phyloP scores from a whole-genome alignment of 2,113 vertebrate genomes.

The Marmota monax region DNA sequence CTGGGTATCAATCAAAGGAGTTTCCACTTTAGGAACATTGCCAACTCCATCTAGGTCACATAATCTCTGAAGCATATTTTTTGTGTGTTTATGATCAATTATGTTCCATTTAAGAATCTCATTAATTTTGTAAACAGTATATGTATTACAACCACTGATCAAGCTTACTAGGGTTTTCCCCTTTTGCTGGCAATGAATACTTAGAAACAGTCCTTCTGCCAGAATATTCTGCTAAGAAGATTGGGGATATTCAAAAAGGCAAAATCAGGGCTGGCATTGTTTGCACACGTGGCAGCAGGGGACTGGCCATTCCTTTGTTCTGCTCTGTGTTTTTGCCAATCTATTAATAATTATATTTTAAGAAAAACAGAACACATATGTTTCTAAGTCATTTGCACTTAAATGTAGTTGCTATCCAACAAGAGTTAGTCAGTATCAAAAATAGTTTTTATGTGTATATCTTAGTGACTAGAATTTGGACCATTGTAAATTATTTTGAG shows the following conservation, averaged over 20 bases:
- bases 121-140: neutral
- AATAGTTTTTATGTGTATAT: neutral
- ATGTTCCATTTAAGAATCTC: neutral
- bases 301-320: neutral
- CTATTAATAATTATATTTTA: neutral
- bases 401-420: slow-evolving; percentile 23
- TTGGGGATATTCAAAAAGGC: neutral
- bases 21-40: neutral
- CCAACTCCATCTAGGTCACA: neutral
- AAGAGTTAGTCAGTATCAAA: slow-evolving; percentile 8
- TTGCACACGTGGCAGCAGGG: neutral
- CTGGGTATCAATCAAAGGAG: neutral
- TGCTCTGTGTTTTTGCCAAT: neutral
- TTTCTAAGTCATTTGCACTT: slow-evolving; percentile 44
- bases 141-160: neutral
- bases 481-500: slow-evolving; percentile 46
- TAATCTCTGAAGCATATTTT: neutral
- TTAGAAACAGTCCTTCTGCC: neutral
- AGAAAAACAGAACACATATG: neutral
- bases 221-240: neutral
- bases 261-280: neutral
- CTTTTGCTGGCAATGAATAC: neutral
- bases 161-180: neutral
- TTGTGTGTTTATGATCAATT: neutral
- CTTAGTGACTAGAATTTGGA: slow-evolving; percentile 24